Base-by-base conservation (phyloP, 2,797 vertebrate genomes). In the Geotrypetes seraphini region DNA sequence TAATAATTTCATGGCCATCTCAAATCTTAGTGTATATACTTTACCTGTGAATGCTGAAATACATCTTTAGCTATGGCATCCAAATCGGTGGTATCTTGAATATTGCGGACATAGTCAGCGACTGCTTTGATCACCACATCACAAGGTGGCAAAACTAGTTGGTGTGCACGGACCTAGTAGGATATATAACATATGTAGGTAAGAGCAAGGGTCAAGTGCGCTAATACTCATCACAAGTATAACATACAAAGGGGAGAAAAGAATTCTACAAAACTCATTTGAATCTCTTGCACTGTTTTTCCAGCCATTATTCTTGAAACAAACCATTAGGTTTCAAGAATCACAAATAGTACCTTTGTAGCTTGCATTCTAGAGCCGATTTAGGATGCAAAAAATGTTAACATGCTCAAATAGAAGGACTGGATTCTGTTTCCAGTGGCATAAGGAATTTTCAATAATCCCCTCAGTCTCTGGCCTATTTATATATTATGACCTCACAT, bases 111-210 rank as follows among this genome's bases (percentile, higher is more conserved):
- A 6, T 96, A 96, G 57, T 92, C 87, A 4, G 92, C 90, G 39
- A 91, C 92, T 0, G 89, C 92, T 77, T 91, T 90, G 73, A 97
- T 96, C 26, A 97, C 91, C 9, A 95, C 92, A 25, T 97, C 91
- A 14, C 93, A 96, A 0, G 93, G 93, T 3, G 92, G 91, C 53
- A 97, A 83, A 60, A 96, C 90, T 22, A 97, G 84, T 70, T 96
- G 93, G 63, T 97, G 93, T 64, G 91, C 90, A 44, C 91, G 90
- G 66, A 97, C 91, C 93, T 97, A 52, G 7, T 10, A 42, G 57
- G 23, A 67, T 16, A 63, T 16, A 63, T 44, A 47, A 55, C 3
- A 52, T 0, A n/a, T 14, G 22, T 15, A 8, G 14, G 4, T 41
- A 11, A 16, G 4, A 28, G 16, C n/a, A n/a, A n/a, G n/a, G n/a